These are phyloP conservation scores for Lacerta bilineata DNA, from an alignment of 2,797 vertebrate species.

Conservation along the genomic window DNA sequence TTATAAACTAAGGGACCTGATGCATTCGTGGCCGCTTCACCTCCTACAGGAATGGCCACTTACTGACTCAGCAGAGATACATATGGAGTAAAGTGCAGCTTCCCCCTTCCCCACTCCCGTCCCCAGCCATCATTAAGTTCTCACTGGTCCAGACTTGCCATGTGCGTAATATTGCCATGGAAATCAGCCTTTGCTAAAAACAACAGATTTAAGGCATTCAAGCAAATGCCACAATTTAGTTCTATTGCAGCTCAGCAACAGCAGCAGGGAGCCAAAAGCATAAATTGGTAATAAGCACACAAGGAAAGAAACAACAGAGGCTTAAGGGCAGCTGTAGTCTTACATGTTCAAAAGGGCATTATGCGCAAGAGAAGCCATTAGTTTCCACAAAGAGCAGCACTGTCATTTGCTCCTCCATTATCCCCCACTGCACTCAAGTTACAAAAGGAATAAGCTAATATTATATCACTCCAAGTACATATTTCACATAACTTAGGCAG, in stretches of 20 bases:
- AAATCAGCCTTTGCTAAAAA: conserved; percentile 8
- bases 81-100: neutral
- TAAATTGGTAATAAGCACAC: conserved; percentile 20
- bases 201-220: conserved; percentile 3
- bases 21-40: neutral
- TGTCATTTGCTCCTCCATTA: conserved; percentile 38
- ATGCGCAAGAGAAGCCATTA: conserved; percentile 40
- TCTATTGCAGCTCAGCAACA: conserved; percentile 13
- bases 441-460: conserved; percentile 53
- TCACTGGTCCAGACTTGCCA: too few relatives aligned
- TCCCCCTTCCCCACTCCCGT: neutral
- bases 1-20: too few relatives aligned
- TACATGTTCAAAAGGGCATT: neutral
- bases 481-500: conserved; percentile 24
- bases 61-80: neutral
- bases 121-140: neutral
- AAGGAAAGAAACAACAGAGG: conserved; percentile 34
- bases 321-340: conserved; percentile 51
- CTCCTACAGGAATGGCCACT: neutral
- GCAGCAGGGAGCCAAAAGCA: conserved; percentile 21
- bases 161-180: neutral
- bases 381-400: conserved; percentile 21
- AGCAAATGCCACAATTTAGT: conserved; percentile 3
- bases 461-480: conserved; percentile 26
- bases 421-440: conserved; percentile 47